These are phyloP conservation scores for Neotoma lepida DNA, from an alignment of 2,113 vertebrate species.

Conservation along the genomic window DNA sequence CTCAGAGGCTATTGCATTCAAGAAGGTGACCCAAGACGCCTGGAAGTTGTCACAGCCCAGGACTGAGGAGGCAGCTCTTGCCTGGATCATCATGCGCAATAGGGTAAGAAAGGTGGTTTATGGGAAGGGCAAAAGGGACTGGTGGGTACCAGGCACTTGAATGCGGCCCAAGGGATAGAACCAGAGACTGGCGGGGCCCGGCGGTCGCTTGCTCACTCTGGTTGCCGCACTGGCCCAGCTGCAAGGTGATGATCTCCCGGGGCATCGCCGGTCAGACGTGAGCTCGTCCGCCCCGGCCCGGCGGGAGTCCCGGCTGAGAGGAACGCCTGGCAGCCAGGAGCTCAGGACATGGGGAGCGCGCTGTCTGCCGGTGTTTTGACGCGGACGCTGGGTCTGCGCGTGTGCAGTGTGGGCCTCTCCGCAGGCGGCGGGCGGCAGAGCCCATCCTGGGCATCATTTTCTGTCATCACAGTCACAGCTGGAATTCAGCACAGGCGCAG, in stretches of 20 bases:
- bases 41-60: background rate
- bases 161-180: slow-evolving; percentile 10
- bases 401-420: slow-evolving; percentile 65
- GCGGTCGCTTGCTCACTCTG: slow-evolving; percentile 88
- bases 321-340: slow-evolving; percentile 2
- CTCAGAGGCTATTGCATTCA: slow-evolving; percentile 28
- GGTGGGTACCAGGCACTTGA: slow-evolving; percentile 45
- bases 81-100: slow-evolving; percentile 38
- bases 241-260: slow-evolving; percentile 96
- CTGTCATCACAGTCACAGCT: slow-evolving; percentile 12
- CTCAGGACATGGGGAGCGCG: slow-evolving; percentile 48
- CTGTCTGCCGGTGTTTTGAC: slow-evolving; percentile 23
- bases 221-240: slow-evolving; percentile 97
- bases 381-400: slow-evolving; percentile 61
- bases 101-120: background rate
- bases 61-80: background rate
- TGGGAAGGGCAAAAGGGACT: slow-evolving; percentile 12
- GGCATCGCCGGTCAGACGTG: slow-evolving; percentile 87
- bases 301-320: background rate
- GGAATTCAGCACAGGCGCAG: slow-evolving; percentile 69
- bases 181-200: background rate
- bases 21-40: slow-evolving; percentile 23
- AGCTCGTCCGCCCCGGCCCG: slow-evolving; percentile 40
- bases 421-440: background rate
- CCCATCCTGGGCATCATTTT: slow-evolving; percentile 57